Evolutionary conservation across 1,140 invertebrate genomes (phyloP), one percentile per base, ranked within the genome.

Genomic region (Drosophila arawakana): DNA sequence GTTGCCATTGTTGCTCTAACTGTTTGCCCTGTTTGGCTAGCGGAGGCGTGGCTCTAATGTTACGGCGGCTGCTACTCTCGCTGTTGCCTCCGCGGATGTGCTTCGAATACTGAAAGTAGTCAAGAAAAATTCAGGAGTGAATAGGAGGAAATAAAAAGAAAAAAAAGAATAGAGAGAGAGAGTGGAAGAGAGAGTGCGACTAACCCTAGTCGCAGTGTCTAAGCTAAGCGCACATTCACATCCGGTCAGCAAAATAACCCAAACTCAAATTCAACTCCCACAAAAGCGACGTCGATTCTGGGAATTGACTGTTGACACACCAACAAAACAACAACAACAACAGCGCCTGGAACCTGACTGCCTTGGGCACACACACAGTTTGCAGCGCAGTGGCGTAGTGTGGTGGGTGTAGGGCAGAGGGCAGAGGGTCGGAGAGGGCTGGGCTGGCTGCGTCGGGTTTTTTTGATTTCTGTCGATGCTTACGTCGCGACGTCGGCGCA

Each of bases 1-100:
- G 91, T 91, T 89, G 91, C 90, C 91, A 92, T 88, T 83, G 84
- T 70, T 80, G 70, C 63, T 30, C 25, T 3, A 78, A 79, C 76
- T 70, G 66, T 77, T 76, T 81, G 76, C 76, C 80, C 84, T 30
- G 25, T 30, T 89, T 88, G 70, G 77, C 73, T 83, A 74, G 77
- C 76, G 80, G 84, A 67, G 73, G 73, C 70, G 60, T 71, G 78
- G 59, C 83, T 58, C 73, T 47, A 52, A 50, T 58, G 62, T 73
- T 78, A 55, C 67, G 77, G 68, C 81, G 72, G 60, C 73, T 83
- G 55, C 80, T 89, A 60, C 84, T 81, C 74, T 85, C 68, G 75
- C 81, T 81, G 21, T 66, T 85, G 65, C 85, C 85, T 80, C 71
- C 59, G 72, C 80, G 58, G 63, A 62, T 71, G 76, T 74, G 66